Evolutionary conservation across 2,113 vertebrate species (phyloP).

Genomic region (Pseudorectes ferrugineus): DNA sequence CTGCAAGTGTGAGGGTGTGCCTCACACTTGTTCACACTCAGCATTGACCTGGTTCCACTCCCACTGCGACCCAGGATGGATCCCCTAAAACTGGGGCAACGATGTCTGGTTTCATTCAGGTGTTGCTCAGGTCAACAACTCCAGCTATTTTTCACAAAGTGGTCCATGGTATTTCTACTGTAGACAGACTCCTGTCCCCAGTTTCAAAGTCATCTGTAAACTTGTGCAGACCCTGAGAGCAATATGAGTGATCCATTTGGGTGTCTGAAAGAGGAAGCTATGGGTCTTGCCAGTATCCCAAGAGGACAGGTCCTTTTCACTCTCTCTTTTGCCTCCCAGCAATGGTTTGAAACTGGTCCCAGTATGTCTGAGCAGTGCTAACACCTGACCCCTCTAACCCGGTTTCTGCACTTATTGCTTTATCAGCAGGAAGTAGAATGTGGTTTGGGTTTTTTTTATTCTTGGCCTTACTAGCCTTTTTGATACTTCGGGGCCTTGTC

Average conservation of each 20-base stretch:
- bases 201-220: not conserved
- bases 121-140: not conserved
- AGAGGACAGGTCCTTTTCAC: not conserved
- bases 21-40: not conserved
- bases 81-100: not conserved
- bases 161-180: not conserved
- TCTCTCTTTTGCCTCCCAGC: not conserved
- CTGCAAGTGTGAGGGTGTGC: not conserved
- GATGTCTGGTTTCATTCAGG: not conserved
- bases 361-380: not conserved
- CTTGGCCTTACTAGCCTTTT: constrained; percentile 53
- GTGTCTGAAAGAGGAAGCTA: not conserved
- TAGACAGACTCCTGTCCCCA: not conserved
- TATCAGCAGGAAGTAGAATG: constrained; percentile 64
- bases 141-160: not conserved
- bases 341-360: not conserved
- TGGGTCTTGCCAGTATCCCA: not conserved
- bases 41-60: not conserved
- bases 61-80: not conserved
- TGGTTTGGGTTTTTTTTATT: constrained; percentile 64
- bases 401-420: constrained; percentile 23
- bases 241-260: not conserved
- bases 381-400: constrained; percentile 38
- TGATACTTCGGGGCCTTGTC: constrained; percentile 27
- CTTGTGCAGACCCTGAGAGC: not conserved